Percentiles rank a stretch among this genome's conserved stretches.
Evolutionary conservation across 2,797 vertebrate genomes (phyloP).

Genomic region (Diplodus sargus): DNA sequence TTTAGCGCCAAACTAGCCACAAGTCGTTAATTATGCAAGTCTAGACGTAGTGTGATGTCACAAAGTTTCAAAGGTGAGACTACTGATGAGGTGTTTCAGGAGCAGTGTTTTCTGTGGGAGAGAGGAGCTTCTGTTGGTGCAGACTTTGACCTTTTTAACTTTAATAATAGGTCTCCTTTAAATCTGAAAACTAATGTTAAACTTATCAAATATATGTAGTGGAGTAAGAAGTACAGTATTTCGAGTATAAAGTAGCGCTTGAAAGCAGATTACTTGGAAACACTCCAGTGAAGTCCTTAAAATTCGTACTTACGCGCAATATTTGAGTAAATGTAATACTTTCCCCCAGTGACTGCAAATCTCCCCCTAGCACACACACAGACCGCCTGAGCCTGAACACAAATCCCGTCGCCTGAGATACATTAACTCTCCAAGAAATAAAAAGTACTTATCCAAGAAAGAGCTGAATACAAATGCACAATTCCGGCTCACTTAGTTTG

Average conservation of each 20-base stretch:
- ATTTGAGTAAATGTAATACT: background rate
- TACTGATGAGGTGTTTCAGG: too few relatives aligned
- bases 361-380: too few relatives aligned
- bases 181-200: background rate
- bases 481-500: slow-evolving; percentile 72
- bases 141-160: too few relatives aligned
- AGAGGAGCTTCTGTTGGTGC: too few relatives aligned
- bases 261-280: background rate
- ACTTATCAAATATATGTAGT: background rate
- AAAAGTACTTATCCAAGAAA: slow-evolving; percentile 65
- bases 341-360: too few relatives aligned
- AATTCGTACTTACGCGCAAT: background rate
- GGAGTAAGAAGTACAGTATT: background rate
- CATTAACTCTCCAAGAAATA: slow-evolving; percentile 64
- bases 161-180: too few relatives aligned
- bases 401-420: slow-evolving; percentile 30
- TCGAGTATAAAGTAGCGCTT: background rate
- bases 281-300: background rate
- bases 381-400: slow-evolving; percentile 12
- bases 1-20: too few relatives aligned
- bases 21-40: too few relatives aligned
- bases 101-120: too few relatives aligned
- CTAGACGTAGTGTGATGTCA: too few relatives aligned
- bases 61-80: too few relatives aligned
- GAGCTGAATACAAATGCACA: slow-evolving; percentile 70